phyloP scores from a whole-genome alignment of 2,888 invertebrate genomes.

The Melieria picta region DNA sequence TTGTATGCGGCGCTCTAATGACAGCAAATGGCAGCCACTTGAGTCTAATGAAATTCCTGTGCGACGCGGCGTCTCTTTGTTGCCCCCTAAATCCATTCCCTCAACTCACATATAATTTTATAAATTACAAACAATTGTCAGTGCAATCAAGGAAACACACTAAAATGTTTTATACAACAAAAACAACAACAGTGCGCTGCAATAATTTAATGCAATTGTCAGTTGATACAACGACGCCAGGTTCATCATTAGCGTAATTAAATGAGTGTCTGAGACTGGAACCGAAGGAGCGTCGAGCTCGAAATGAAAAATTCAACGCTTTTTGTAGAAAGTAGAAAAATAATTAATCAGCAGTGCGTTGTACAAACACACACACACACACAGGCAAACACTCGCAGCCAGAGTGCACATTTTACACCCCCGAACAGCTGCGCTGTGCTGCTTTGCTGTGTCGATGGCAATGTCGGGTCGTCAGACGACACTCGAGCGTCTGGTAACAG shows the following conservation, averaged over 20 bases:
- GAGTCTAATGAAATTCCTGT: background rate
- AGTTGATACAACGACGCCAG: conserved; percentile 2
- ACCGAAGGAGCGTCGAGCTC: background rate
- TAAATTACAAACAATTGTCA: too few species aligned
- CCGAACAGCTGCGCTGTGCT: conserved; percentile 21
- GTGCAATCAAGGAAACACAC: too few species aligned
- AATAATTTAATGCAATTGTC: too few species aligned
- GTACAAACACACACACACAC: background rate
- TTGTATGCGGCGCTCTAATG: background rate
- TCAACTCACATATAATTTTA: too few species aligned
- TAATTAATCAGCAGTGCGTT: conserved; percentile 28
- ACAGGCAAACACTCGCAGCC: background rate
- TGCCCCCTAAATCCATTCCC: too few species aligned
- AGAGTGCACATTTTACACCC: background rate
- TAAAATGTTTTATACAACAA: too few species aligned
- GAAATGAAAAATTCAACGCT: background rate
- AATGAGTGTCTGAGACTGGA: conserved; percentile 43
- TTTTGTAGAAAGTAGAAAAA: conserved; percentile 10
- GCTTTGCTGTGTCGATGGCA: too few species aligned
- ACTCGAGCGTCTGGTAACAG: conserved; percentile 19
- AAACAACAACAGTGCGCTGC: too few species aligned
- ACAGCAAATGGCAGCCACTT: conserved; percentile 6
- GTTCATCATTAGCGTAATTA: conserved; percentile 56
- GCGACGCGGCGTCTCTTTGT: too few species aligned
- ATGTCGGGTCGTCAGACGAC: too few species aligned